Conservation (phyloP, 2,797 vertebrate species). For the Pantherophis alleghaniensis region DNA sequence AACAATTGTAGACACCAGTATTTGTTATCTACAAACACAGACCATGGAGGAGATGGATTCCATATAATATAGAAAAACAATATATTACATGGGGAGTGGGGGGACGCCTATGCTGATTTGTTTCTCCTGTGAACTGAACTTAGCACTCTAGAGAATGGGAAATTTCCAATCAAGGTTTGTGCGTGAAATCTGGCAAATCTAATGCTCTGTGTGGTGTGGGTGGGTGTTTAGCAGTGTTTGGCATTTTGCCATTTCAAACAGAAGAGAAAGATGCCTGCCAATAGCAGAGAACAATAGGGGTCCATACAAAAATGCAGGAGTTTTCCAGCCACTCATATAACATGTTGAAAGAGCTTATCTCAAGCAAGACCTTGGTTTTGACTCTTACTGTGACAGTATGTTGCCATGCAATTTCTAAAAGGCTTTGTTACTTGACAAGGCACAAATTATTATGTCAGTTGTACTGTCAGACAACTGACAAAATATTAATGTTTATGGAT, state of each 20-base stretch:
- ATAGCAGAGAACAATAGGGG: conserved; percentile 58
- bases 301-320: conserved; percentile 35
- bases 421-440: not conserved
- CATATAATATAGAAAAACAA: conserved; percentile 27
- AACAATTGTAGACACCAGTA: conserved; percentile 1
- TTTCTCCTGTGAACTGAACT: conserved; percentile 27
- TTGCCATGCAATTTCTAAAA: conserved; percentile 18
- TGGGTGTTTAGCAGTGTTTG: conserved; percentile 39
- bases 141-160: not conserved
- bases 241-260: conserved; percentile 61
- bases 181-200: conserved; percentile 43
- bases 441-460: not conserved
- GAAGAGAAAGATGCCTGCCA: conserved; percentile 56
- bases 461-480: not conserved
- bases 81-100: conserved; percentile 4
- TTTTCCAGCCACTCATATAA: conserved; percentile 32
- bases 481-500: not conserved
- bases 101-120: conserved; percentile 25
- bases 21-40: conserved; percentile 24
- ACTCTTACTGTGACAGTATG: conserved; percentile 10
- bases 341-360: conserved; percentile 46
- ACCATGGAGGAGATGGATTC: conserved; percentile 12
- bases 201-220: not conserved
- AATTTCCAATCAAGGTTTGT: conserved; percentile 25
- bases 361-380: conserved; percentile 38